Evolutionary conservation across 2,888 invertebrate species (phyloP), one percentile per base, ranked within the genome.

Genomic region (Drosophila emarginata): DNA sequence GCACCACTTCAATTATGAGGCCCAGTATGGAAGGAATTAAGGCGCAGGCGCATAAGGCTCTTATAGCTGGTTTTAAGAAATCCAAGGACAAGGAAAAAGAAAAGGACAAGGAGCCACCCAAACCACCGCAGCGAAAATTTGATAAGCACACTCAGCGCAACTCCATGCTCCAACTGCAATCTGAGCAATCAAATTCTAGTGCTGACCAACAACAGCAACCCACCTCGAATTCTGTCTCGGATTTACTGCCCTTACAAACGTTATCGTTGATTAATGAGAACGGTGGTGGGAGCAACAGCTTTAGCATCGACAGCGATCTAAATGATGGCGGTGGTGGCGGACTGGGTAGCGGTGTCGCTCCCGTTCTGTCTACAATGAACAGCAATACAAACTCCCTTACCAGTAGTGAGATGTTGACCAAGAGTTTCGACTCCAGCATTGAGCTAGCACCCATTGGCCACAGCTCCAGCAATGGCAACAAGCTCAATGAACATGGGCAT

Each of bases 21-120:
- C 90, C 91, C 3, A 92, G 91, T 76, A 92, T 92, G 91, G 92
- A 92, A 64, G 90, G 91, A 28, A 89, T 91, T 15, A 92, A 92
- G 67, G 90, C 91, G 9, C 91, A 91, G 64, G 91, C 91, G 15
- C 92, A 92, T 70, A 92, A 92, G 68, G 91, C 91, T 9, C 82
- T 92, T 21, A 91, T 92, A 69, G 90, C 92, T 5, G 92, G 92
- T 67, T 92, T 92, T 56, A 92, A 92, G 68, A 92, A 92, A 74
- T 89, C 91, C 2, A 92, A 91, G 76, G 92, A 92, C 65, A 91
- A 91, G 53, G 91, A 91, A 40, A 91, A 91, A 64, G 91, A 91
- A 6, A 88, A 86, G 63, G 85, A 88, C 11, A 79, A 77, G 61
- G 90, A 90, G 59, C 90, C 89, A 15, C 91, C 90, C 7, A 90